Base-by-base conservation (phyloP, 2,797 vertebrate species). In the Diceros bicornis region DNA sequence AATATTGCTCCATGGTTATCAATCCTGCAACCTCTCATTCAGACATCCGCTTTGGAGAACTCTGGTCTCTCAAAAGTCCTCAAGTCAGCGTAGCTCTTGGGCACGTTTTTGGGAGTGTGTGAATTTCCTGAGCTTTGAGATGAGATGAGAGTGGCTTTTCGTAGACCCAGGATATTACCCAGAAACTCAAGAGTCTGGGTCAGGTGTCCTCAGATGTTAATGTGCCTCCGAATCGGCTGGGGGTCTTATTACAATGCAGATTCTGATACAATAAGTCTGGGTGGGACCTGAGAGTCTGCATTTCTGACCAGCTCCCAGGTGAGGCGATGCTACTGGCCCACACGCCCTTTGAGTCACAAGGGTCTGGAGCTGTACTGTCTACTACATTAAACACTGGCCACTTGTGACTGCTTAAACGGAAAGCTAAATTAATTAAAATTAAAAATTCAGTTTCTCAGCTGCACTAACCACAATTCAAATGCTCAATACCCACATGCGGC, bases 121-220 rank as follows among this genome's bases (percentile, higher is more conserved):
- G 74, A 61, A 10, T 98, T 97, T 97, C 95, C 87, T 94, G 92
- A 97, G 74, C 75, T 97, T 92, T 96, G 55, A 98, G 93, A 93
- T 69, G n/a, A 90, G 16, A 34, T 96, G 57, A 97, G 55, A 84
- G 52, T 91, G 23, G 20, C 2, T 89, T 96, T 96, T 93, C 89
- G 86, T 96, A 18, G 68, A 78, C 34, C 66, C 61, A 62, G 66
- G 23, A 17, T 81, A 64, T 41, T 32, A 84, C 6, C 52, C 20
- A 69, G 90, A 95, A 84, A 77, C 27, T 78, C 44, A 13, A 55
- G n/a, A 34, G 50, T 61, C 44, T 91, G 55, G 27, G 52, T 74
- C 59, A 25, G 55, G 81, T 0, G 0, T 10, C 25, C 21, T 82
- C 18, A 52, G 52, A 18, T 71, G 61, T 62, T 71, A 25, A 44